phyloP scores from a whole-genome alignment of 2,888 invertebrate genomes.

The Apamea epomidion region DNA sequence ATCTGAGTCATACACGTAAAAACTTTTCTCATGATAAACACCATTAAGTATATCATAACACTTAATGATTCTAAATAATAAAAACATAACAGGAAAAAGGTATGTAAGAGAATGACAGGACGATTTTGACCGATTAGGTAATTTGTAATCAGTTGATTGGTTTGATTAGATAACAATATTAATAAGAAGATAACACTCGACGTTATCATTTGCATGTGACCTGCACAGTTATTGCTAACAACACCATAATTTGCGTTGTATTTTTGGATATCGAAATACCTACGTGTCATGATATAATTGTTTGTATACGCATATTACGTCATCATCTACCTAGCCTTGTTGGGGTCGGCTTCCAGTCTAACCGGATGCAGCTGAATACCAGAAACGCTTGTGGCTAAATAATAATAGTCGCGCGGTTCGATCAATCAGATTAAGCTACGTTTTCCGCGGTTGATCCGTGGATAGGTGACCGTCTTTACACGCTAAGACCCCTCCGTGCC shows the following conservation, averaged over 20 bases:
- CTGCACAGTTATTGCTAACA: neutral
- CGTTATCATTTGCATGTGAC: slow-evolving; percentile 34
- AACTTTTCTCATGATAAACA: neutral
- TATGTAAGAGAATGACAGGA: neutral
- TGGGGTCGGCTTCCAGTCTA: neutral
- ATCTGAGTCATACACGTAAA: neutral
- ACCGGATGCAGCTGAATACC: too few species aligned
- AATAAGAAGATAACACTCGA: neutral
- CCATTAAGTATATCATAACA: too few species aligned
- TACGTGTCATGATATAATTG: neutral
- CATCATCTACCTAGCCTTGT: neutral
- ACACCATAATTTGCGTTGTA: neutral
- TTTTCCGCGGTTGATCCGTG: neutral
- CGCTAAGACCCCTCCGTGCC: neutral
- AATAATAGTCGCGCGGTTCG: too few species aligned
- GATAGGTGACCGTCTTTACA: neutral
- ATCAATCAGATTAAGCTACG: too few species aligned
- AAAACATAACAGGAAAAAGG: neutral
- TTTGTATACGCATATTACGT: neutral
- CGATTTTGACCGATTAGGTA: slow-evolving; percentile 18
- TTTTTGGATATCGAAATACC: slow-evolving; percentile 11
- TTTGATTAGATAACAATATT: slow-evolving; percentile 29
- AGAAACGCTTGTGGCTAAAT: too few species aligned
- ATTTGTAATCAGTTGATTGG: slow-evolving; percentile 30
- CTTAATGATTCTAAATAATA: neutral